phyloP scores from a whole-genome alignment of 2,113 vertebrate species.

The Microcebus tavaratra region DNA sequence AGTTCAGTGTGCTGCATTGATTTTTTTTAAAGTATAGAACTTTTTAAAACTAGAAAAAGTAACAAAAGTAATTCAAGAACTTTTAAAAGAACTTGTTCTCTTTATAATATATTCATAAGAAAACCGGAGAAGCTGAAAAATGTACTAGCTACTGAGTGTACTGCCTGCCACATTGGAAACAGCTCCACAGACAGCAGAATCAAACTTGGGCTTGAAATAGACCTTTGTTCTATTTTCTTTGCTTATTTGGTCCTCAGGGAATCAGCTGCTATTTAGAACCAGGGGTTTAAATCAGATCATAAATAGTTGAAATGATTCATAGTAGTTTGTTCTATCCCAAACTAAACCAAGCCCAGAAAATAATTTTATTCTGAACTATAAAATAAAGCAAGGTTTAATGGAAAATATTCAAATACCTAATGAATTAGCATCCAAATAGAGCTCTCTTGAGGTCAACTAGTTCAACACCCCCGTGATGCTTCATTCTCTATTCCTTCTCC shows the following conservation, averaged over 20 bases:
- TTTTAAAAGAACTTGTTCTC: conserved; percentile 4
- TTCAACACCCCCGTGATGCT: neutral
- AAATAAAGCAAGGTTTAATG: neutral
- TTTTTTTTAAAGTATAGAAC: conserved; percentile 15
- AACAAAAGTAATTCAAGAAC: neutral
- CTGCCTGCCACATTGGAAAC: neutral
- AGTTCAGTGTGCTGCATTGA: neutral
- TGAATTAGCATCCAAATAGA: neutral
- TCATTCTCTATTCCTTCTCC: neutral
- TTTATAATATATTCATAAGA: conserved; percentile 61
- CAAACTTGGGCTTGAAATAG: conserved; percentile 18
- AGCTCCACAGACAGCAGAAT: neutral
- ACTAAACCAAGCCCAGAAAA: neutral
- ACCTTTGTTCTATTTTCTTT: conserved; percentile 14
- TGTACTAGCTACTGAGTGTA: neutral
- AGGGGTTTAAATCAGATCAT: neutral
- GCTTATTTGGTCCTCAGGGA: neutral
- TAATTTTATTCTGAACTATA: conserved; percentile 4
- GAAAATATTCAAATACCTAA: conserved; percentile 16
- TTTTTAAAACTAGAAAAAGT: conserved; percentile 28
- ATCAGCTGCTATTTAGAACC: conserved; percentile 1
- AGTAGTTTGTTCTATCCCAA: neutral
- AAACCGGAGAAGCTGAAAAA: conserved; percentile 54
- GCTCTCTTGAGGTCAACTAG: neutral
- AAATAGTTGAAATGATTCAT: neutral